These are phyloP conservation scores for Molothrus ater DNA, from an alignment of 2,797 vertebrate species.

Conservation along the genomic window DNA sequence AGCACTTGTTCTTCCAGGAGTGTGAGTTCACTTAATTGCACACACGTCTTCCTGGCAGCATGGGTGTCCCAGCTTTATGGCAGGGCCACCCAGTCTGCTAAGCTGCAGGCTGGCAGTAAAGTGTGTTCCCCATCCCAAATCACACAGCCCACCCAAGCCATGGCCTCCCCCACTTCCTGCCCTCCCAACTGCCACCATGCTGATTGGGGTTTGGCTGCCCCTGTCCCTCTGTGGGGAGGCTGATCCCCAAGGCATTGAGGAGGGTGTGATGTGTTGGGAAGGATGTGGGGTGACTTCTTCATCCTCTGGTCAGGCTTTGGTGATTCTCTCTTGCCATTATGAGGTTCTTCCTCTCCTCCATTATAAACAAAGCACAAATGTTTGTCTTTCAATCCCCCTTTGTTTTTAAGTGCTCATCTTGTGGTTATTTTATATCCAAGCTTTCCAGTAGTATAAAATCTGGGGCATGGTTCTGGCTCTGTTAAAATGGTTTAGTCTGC, in stretches of 20 bases:
- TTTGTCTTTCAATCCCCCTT: background rate
- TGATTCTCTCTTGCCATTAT: background rate
- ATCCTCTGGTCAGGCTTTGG: background rate
- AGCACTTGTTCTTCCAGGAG: fast-evolving
- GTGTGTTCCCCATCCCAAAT: background rate
- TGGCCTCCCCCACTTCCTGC: background rate
- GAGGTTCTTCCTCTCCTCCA: background rate
- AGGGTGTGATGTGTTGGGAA: fast-evolving
- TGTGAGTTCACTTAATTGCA: background rate
- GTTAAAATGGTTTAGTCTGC: background rate
- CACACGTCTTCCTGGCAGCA: background rate
- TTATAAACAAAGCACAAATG: background rate
- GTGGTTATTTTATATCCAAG: background rate
- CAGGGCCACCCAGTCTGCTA: background rate
- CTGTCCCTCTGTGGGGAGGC: background rate
- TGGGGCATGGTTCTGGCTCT: background rate
- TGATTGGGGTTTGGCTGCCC: background rate
- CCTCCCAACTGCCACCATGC: fast-evolving
- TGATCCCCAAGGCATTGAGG: background rate
- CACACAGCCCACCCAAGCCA: fast-evolving
- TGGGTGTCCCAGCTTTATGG: background rate
- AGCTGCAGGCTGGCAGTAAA: background rate
- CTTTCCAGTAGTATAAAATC: background rate
- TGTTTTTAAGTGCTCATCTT: background rate
- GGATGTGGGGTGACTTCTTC: background rate